Evolutionary conservation across 2,113 vertebrate genomes (phyloP), one percentile per base, ranked within the genome.

Genomic region (Martes martes): DNA sequence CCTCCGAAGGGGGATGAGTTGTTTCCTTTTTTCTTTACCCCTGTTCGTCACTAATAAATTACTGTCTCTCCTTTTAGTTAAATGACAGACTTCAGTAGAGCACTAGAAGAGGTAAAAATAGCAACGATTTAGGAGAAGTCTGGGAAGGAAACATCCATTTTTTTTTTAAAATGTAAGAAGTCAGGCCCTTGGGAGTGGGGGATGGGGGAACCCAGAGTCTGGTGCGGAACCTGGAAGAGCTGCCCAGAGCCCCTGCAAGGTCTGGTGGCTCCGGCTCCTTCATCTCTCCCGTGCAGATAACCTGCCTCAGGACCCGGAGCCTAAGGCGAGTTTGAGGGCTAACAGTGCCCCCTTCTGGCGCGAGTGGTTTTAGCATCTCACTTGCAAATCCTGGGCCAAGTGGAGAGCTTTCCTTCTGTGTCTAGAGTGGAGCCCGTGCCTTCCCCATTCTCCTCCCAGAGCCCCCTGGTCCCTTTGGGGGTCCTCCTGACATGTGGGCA

Each of bases 311-410:
- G 69, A 63, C n/a, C 65, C 50, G 24, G 23, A 33, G 63, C 42
- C 4, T 8, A 2, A 7, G 33, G 69, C 26, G 47, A 7, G 78
- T 97, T 95, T 96, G 59, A 97, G 90, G 87, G 92, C 63, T 67
- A 90, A 95, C n/a, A 95, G 63, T 36, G 84, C 96, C 97, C 92
- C 92, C 97, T 97, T 73, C 81, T 96, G 92, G 95, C 33, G 0
- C 0, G 6, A 95, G 42, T 8, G 6, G 52, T 1, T 24, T 90
- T 85, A 4, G 11, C 67, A 57, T 71, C 13, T 3, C 24, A 33
- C 2, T 36, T 80, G 16, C 0, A 16, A 21, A 71, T 55, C 19
- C 36, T 3, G 8, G 57, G 10, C 26, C 15, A 4, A 50, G 8
- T 39, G 61, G 57, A 28, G 26, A 9, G 33, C 33, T 81, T 59